Evolutionary conservation across 2,113 vertebrate genomes (phyloP), one percentile per base, ranked within the genome.

Genomic region (Etheostoma cragini): DNA sequence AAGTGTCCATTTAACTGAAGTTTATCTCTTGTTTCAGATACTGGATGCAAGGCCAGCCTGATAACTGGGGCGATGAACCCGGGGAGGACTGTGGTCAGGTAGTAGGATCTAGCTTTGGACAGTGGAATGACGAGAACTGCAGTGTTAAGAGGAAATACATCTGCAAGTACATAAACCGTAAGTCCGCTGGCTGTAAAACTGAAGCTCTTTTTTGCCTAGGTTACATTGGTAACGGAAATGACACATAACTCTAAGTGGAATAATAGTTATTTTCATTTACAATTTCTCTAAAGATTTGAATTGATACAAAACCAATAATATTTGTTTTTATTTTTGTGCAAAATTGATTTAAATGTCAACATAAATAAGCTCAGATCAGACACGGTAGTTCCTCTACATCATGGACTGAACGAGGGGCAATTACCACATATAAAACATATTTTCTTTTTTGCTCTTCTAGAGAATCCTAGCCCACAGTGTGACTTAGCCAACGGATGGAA

Each of bases 121-220:
- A 35, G 3, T 96, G 95, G 95, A 95, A 94, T 4, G 95, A 95
- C 24, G 95, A 95, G 30, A 50, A 81, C 73, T 96, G 95, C 42
- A 0, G 47, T 0, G 1, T 16, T 0, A 12, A 45, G 19, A 91
- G 90, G 50, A 93, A 88, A 67, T 95, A 90, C 15, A 94, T 96
- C 78, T 96, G 95, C 92, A 95, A 95, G 75, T 76, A 89, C 35
- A 3, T 47, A 26, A 94, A 94, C 81, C 14, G 95, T 95, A 83
- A 47, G 92, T 85, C 54, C 6, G 22, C 4, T 26, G 52, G 26
- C 13, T 57, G 17, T 4, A 26, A 7, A 71, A 22, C 15, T 57
- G 3, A 67, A 33, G 50, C 17, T 13, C 10, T 35, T 22, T 49
- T 50, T 47, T 19, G 67, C 16, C 30, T 8, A 30, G 22, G 46